phyloP scores from a whole-genome alignment of 2,888 invertebrate species.

The Frankliniella fusca region DNA sequence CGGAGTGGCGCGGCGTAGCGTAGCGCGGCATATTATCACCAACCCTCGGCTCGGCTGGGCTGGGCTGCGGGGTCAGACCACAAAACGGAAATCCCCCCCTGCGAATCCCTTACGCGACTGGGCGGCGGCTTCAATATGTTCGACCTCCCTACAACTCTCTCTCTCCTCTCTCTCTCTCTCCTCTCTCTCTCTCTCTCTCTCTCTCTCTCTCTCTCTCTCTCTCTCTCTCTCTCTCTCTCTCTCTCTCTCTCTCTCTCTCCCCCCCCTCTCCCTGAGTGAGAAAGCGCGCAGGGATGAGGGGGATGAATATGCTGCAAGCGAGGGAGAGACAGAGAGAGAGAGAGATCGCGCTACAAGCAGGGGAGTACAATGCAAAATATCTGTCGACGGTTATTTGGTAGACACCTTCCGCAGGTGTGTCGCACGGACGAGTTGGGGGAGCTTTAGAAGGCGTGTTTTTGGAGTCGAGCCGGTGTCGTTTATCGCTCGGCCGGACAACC shows the following conservation, averaged over 20 bases:
- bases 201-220: no score
- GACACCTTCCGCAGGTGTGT: no score
- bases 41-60: background rate
- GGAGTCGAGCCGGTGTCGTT: background rate
- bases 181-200: no score
- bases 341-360: background rate
- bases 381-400: no score
- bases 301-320: background rate
- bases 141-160: background rate
- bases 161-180: background rate
- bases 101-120: background rate
- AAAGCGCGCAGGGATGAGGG: background rate
- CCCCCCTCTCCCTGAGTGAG: no score
- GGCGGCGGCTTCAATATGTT: background rate
- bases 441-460: no score
- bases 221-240: no score
- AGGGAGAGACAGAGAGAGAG: no score
- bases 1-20: background rate
- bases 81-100: slow-evolving; percentile 14
- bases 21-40: background rate
- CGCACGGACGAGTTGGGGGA: background rate
- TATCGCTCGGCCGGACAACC: background rate
- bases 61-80: background rate
- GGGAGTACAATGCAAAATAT: no score
- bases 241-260: background rate